phyloP scores from a whole-genome alignment of 2,113 vertebrate genomes.

The Eptatretus burgeri region DNA sequence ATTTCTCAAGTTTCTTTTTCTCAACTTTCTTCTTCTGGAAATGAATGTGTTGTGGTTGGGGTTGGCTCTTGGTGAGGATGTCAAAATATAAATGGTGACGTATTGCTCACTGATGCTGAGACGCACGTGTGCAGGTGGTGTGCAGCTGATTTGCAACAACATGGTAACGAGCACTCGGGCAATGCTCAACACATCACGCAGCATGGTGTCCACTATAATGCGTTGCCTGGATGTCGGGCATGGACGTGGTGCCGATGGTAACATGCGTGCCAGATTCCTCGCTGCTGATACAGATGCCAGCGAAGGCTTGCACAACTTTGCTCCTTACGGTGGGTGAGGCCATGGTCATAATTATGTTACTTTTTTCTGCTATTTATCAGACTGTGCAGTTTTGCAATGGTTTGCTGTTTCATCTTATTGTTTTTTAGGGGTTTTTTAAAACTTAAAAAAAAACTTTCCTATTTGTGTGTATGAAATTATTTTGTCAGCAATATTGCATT shows the following conservation, averaged over 20 bases:
- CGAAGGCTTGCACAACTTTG: conserved; percentile 94
- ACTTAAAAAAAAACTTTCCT: too few relatives aligned
- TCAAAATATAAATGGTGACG: background rate
- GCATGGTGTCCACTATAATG: conserved; percentile 99
- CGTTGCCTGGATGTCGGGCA: conserved; percentile 86
- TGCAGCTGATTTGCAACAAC: conserved; percentile 96
- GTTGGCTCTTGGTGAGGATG: background rate
- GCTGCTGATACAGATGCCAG: conserved; percentile 88
- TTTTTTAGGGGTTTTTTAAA: too few relatives aligned
- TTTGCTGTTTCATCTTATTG: too few relatives aligned
- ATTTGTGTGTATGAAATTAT: too few relatives aligned
- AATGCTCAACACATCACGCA: conserved; percentile 91
- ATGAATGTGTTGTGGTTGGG: conserved; percentile 1
- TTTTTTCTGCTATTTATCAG: background rate
- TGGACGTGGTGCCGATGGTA: conserved; percentile 56
- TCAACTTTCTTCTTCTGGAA: background rate
- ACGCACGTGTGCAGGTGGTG: conserved; percentile 50
- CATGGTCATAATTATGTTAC: background rate
- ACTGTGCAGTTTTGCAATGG: background rate
- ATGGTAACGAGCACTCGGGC: conserved; percentile 97
- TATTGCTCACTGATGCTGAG: background rate
- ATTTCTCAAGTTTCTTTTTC: background rate
- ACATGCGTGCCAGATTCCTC: conserved; percentile 62
- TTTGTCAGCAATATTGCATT: too few relatives aligned
- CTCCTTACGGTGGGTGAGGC: conserved; percentile 40